These are phyloP conservation scores for Xerus rutilus DNA, from an alignment of 2,797 vertebrate species.

Conservation along the genomic window DNA sequence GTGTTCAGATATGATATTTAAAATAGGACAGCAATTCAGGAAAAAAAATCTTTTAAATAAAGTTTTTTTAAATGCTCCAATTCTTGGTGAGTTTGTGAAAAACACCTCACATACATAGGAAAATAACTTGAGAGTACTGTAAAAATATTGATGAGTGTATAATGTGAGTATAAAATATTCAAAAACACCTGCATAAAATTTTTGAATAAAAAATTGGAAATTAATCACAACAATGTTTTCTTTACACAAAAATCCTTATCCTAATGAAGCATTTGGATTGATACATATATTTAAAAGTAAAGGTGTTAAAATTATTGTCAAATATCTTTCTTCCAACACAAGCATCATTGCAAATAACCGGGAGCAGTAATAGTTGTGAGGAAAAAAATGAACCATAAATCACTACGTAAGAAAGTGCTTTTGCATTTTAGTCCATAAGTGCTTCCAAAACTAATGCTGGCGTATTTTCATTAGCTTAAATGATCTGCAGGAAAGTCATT, in stretches of 20 bases:
- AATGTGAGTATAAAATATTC: not conserved
- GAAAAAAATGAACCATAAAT: conserved; percentile 72
- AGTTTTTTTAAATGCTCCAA: not conserved
- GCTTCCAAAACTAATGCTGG: conserved; percentile 24
- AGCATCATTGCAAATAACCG: conserved; percentile 73
- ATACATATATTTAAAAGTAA: conserved; percentile 69
- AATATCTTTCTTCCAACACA: conserved; percentile 76
- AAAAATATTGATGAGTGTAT: not conserved
- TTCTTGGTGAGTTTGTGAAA: not conserved
- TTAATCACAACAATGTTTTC: not conserved
- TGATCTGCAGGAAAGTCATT: conserved; percentile 20
- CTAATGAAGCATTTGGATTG: not conserved
- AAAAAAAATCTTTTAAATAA: not conserved
- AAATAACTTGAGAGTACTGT: not conserved
- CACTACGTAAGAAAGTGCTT: conserved; percentile 69
- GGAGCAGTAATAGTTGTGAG: conserved; percentile 30
- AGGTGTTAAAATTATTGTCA: conserved; percentile 72
- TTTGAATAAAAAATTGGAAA: not conserved
- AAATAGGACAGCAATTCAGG: not conserved
- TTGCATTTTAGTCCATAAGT: conserved; percentile 56
- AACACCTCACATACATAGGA: not conserved
- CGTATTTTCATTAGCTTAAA: conserved; percentile 68
- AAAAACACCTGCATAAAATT: not conserved
- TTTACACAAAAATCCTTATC: not conserved
- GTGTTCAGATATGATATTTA: not conserved